Percentiles rank a stretch among this genome's conserved stretches.
Conservation (phyloP, 1,140 invertebrate genomes). For the Plodia interpunctella region DNA sequence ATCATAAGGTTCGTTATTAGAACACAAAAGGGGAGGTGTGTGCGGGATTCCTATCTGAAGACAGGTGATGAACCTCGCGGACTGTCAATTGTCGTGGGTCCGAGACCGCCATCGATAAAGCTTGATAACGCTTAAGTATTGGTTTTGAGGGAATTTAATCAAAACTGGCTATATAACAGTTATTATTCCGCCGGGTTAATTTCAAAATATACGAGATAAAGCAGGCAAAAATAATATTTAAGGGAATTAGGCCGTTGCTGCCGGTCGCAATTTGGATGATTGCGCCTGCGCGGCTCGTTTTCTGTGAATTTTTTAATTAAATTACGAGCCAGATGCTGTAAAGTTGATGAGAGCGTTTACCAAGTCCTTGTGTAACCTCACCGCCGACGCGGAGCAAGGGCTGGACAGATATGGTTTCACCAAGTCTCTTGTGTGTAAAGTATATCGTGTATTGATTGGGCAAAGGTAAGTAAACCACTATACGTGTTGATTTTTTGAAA, state of each 20-base stretch:
- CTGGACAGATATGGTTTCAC: conserved; percentile 17
- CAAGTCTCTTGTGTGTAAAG: background rate
- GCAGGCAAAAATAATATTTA: conserved; percentile 67
- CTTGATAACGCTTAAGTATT: conserved; percentile 68
- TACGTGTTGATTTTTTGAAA: too few species aligned
- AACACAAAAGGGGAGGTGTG: conserved; percentile 51
- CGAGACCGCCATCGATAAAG: conserved; percentile 35
- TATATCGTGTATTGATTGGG: too few species aligned
- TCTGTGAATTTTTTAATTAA: conserved; percentile 76
- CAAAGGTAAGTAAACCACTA: too few species aligned
- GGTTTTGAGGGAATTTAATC: conserved; percentile 69
- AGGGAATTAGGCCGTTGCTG: conserved; percentile 65
- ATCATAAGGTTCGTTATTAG: conserved; percentile 32
- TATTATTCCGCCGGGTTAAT: conserved; percentile 58
- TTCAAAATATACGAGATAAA: conserved; percentile 70
- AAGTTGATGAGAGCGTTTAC: conserved; percentile 37
- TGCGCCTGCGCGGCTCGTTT: conserved; percentile 56
- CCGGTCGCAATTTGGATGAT: conserved; percentile 69
- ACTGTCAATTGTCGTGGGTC: conserved; percentile 28
- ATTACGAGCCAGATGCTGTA: conserved; percentile 68
- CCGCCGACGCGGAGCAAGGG: conserved; percentile 18
- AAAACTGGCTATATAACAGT: conserved; percentile 58
- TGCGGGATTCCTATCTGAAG: conserved; percentile 15
- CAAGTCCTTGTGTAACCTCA: conserved; percentile 25
- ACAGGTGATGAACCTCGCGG: conserved; percentile 19